Percentiles rank a stretch among this genome's conserved stretches.
Conservation (phyloP, 2,113 vertebrate species). For the Elaphurus davidianus region DNA sequence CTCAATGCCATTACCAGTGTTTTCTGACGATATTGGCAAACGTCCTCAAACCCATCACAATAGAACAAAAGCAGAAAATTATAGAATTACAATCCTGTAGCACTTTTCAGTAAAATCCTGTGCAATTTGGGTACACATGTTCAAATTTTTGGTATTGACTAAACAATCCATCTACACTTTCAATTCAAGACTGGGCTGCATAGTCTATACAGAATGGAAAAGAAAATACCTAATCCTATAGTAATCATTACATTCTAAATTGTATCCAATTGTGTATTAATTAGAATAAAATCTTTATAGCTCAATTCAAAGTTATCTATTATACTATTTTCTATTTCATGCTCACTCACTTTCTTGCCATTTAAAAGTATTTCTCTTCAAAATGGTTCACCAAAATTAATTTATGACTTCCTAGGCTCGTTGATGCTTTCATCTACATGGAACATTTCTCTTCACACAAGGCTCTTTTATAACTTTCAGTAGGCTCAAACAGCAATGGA, state of each 20-base stretch:
- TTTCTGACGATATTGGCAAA: neutral
- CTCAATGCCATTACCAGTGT: neutral
- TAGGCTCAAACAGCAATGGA: neutral
- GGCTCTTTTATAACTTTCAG: neutral
- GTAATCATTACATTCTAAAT: neutral
- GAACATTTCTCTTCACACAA: neutral
- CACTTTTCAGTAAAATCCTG: neutral
- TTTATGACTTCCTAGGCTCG: neutral
- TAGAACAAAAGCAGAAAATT: conserved; percentile 6
- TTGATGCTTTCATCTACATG: neutral
- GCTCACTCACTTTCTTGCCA: neutral
- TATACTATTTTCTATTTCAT: neutral
- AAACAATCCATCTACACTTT: neutral
- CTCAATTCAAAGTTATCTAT: neutral
- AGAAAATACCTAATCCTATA: neutral
- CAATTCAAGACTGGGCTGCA: neutral
- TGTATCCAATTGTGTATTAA: neutral
- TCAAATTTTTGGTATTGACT: neutral
- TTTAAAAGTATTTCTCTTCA: neutral
- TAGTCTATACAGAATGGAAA: neutral
- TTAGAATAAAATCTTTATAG: neutral
- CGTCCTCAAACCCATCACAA: neutral
- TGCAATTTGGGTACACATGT: neutral
- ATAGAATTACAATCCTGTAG: neutral
- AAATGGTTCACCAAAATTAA: neutral